Conservation (phyloP, 2,888 invertebrate genomes). For the Diabrotica balteata region DNA sequence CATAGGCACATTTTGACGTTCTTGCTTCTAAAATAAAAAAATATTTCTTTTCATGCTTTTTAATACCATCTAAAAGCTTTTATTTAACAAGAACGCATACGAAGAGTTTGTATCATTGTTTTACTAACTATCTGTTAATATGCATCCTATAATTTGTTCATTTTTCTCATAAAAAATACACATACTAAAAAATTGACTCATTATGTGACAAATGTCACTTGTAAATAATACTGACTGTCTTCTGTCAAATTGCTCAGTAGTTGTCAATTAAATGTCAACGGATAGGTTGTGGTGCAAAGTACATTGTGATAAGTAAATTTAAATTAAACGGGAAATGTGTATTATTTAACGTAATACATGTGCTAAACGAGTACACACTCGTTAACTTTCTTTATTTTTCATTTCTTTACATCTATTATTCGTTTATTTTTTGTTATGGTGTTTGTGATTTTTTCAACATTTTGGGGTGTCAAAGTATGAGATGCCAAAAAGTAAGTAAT, state of each 20-base stretch:
- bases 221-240: neutral
- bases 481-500: slow-evolving; percentile 29
- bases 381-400: slow-evolving; percentile 12
- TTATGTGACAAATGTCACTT: slow-evolving; percentile 9
- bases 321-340: slow-evolving; percentile 17
- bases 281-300: slow-evolving; percentile 16
- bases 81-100: too few relatives aligned
- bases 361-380: slow-evolving; percentile 6
- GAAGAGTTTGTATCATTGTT: too few relatives aligned
- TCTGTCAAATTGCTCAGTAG: slow-evolving; percentile 8
- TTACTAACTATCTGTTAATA: too few relatives aligned
- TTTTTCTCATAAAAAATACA: too few relatives aligned
- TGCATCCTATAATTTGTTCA: too few relatives aligned
- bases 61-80: too few relatives aligned
- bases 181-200: slow-evolving; percentile 2
- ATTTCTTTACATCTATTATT: slow-evolving; percentile 5
- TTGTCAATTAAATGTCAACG: slow-evolving; percentile 15
- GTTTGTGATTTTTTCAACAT: slow-evolving; percentile 11
- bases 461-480: slow-evolving; percentile 22
- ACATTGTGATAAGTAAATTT: slow-evolving; percentile 3
- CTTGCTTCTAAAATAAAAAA: too few relatives aligned
- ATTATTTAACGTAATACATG: slow-evolving; percentile 17
- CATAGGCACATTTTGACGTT: slow-evolving; percentile 16
- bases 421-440: slow-evolving; percentile 7
- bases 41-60: too few relatives aligned